Conservation (phyloP, 2,113 vertebrate genomes). For the Paramormyrops kingsleyae region DNA sequence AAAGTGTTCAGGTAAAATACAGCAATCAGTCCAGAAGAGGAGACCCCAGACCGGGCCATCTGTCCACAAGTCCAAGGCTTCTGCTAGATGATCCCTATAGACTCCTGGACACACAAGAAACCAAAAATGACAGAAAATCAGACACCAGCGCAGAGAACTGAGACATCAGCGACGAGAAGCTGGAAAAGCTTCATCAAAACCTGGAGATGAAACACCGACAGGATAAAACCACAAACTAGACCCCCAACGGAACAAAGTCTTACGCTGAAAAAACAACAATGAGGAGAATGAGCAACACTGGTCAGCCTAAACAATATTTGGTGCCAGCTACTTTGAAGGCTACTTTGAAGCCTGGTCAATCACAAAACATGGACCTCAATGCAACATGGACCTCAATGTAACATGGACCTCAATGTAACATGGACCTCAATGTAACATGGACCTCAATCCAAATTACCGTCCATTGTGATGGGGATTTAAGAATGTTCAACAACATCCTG, state of each 20-base stretch:
- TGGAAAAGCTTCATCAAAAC: background rate
- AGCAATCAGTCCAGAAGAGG: background rate
- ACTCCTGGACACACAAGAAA: background rate
- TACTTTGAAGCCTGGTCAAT: background rate
- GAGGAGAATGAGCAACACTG: background rate
- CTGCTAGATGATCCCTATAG: background rate
- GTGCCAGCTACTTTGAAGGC: background rate
- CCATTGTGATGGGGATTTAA: background rate
- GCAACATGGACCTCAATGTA: background rate
- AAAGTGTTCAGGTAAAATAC: background rate
- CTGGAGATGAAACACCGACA: background rate
- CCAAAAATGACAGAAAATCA: background rate
- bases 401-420: background rate
- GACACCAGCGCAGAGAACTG: background rate
- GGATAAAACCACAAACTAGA: background rate
- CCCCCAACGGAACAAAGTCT: background rate
- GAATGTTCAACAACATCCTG: background rate
- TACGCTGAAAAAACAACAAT: background rate
- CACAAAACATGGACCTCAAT: background rate
- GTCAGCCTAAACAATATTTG: background rate
- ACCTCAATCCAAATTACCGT: background rate
- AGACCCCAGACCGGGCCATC: background rate
- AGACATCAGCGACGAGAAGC: background rate
- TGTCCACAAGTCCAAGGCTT: background rate
- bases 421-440: background rate